Evolutionary conservation across 2,113 vertebrate species (phyloP).

Genomic region (Hassar affinis): DNA sequence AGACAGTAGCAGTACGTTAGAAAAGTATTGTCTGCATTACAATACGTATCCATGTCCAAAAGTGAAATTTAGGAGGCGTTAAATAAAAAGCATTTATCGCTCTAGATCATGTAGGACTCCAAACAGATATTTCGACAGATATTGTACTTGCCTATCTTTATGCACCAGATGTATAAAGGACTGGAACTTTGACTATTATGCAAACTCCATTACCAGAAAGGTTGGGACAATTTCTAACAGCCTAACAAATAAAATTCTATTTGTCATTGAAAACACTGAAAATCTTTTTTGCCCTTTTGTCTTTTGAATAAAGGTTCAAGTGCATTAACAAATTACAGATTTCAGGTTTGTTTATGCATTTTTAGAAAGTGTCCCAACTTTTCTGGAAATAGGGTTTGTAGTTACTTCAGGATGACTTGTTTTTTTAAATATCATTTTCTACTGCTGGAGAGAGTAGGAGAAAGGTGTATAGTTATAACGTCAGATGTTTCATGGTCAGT

Average conservation of each 20-base stretch:
- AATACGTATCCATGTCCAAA: not conserved
- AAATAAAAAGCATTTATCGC: not conserved
- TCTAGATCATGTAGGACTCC: not conserved
- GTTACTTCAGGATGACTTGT: not conserved
- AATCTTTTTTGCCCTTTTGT: no score
- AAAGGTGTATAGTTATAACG: not conserved
- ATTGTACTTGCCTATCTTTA: not conserved
- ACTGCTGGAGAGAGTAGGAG: not conserved
- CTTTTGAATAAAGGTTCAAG: no score
- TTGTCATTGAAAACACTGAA: no score
- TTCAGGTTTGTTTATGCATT: no score
- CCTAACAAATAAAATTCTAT: no score
- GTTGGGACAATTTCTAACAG: no score
- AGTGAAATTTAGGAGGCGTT: not conserved
- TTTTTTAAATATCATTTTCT: not conserved
- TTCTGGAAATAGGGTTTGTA: no score
- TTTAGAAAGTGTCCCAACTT: no score
- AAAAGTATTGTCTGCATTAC: not conserved
- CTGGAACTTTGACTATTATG: not conserved
- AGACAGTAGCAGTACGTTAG: not conserved
- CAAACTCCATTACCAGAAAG: no score
- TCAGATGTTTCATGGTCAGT: not conserved
- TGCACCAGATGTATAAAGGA: not conserved
- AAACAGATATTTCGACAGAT: not conserved
- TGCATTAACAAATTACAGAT: no score